A percentile compares a stretch with the other conserved stretches of the same genome.
Evolutionary conservation across 2,113 vertebrate species (phyloP).

Genomic region (Chaetodon auriga): DNA sequence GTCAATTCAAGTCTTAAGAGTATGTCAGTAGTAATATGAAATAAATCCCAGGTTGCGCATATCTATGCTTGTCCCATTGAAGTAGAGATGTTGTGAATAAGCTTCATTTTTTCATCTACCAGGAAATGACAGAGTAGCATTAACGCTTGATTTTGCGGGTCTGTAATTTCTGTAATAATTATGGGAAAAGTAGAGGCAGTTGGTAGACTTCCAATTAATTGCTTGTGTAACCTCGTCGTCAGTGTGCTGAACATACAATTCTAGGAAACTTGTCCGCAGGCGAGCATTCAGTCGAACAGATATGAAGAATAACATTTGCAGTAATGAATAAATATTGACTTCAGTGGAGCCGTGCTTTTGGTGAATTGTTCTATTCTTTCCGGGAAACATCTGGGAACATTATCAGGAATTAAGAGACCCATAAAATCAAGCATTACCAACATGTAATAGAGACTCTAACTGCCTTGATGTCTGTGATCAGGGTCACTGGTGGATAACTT

Average conservation of each 20-base stretch:
- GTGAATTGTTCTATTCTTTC: neutral
- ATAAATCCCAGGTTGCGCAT: constrained; percentile 73
- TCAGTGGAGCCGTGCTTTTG: neutral
- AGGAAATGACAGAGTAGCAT: neutral
- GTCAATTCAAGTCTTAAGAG: constrained; percentile 66
- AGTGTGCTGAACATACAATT: neutral
- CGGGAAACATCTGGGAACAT: neutral
- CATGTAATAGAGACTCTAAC: neutral
- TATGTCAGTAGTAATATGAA: constrained; percentile 63
- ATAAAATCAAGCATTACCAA: neutral
- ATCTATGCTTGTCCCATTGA: constrained; percentile 37
- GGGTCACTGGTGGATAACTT: neutral
- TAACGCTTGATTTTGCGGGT: neutral
- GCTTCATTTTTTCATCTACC: neutral
- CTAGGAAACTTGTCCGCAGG: neutral
- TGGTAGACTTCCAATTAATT: neutral
- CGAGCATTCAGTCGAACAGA: neutral
- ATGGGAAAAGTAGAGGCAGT: neutral
- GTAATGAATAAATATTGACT: neutral
- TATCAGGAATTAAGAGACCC: neutral
- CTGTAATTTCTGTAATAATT: neutral
- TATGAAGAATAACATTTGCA: neutral
- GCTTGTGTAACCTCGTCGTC: neutral
- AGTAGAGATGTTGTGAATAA: neutral
- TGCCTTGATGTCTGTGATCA: neutral